Evolutionary conservation across 2,113 vertebrate species (phyloP).

Genomic region (Rhabdornis inornatus): DNA sequence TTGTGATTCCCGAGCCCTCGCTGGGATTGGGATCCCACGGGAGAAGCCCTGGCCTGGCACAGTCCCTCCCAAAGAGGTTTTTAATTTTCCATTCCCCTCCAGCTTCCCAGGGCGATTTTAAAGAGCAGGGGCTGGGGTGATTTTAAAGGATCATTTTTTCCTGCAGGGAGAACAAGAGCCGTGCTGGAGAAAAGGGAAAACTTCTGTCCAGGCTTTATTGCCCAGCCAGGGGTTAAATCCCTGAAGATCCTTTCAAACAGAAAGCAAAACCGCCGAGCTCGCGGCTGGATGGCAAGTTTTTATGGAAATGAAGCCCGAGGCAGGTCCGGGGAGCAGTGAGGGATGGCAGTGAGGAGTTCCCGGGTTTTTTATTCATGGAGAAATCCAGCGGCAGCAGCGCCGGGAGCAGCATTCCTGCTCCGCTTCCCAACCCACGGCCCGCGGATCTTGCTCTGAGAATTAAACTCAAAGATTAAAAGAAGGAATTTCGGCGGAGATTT

Average conservation of each 20-base stretch:
- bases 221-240: neutral
- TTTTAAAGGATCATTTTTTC: neutral
- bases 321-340: neutral
- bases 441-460: rapidly evolving
- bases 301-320: neutral
- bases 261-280: neutral
- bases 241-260: neutral
- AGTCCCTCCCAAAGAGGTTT: rapidly evolving
- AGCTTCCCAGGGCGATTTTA: neutral
- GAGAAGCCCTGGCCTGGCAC: neutral
- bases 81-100: neutral
- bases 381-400: neutral
- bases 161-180: neutral
- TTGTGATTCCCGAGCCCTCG: rapidly evolving
- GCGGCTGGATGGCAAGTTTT: neutral
- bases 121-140: rapidly evolving
- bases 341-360: neutral
- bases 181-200: neutral
- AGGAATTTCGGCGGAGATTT: neutral
- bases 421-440: neutral
- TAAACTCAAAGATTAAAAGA: neutral
- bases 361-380: rapidly evolving
- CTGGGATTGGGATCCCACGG: rapidly evolving
- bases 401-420: rapidly evolving
- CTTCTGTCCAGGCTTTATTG: rapidly evolving